Evolutionary conservation across 1,140 invertebrate genomes (phyloP).

Genomic region (Heliothis virescens): DNA sequence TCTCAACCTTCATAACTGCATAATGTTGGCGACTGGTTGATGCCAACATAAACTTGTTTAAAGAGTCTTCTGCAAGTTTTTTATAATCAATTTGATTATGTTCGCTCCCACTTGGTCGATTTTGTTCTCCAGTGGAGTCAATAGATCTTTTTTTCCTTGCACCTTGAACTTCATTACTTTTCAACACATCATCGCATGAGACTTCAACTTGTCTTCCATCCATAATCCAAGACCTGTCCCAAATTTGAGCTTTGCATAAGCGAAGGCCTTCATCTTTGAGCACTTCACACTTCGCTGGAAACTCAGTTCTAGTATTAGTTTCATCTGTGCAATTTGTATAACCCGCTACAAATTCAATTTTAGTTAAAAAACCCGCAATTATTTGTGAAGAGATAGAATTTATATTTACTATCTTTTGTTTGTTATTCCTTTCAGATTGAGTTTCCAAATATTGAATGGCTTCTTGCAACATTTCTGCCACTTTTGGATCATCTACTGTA

Average conservation of each 20-base stretch:
- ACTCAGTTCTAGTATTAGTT: constrained; percentile 49
- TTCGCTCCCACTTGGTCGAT: constrained; percentile 14
- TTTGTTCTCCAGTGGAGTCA: constrained; percentile 48
- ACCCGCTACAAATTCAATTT: constrained; percentile 83
- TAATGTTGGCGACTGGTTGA: constrained; percentile 51
- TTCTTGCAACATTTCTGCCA: constrained; percentile 65
- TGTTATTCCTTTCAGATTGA: constrained; percentile 67
- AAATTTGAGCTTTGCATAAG: constrained; percentile 86
- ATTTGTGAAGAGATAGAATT: constrained; percentile 65
- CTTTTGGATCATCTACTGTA: constrained; percentile 59
- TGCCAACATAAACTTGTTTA: constrained; percentile 57
- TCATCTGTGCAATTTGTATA: constrained; percentile 80
- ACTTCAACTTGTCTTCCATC: constrained; percentile 81
- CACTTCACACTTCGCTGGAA: constrained; percentile 59
- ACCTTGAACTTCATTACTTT: constrained; percentile 26
- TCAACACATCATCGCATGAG: constrained; percentile 69
- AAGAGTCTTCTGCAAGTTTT: constrained; percentile 62
- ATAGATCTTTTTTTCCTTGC: constrained; percentile 55
- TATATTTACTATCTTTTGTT: constrained; percentile 68
- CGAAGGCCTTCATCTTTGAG: constrained; percentile 65
- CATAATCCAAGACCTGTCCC: constrained; percentile 88
- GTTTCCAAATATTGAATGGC: constrained; percentile 67
- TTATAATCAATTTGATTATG: constrained; percentile 55
- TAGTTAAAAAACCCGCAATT: constrained; percentile 75
- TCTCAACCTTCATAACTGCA: constrained; percentile 57